Conservation (phyloP, 2,113 vertebrate genomes). For the Ciconia stormi region DNA sequence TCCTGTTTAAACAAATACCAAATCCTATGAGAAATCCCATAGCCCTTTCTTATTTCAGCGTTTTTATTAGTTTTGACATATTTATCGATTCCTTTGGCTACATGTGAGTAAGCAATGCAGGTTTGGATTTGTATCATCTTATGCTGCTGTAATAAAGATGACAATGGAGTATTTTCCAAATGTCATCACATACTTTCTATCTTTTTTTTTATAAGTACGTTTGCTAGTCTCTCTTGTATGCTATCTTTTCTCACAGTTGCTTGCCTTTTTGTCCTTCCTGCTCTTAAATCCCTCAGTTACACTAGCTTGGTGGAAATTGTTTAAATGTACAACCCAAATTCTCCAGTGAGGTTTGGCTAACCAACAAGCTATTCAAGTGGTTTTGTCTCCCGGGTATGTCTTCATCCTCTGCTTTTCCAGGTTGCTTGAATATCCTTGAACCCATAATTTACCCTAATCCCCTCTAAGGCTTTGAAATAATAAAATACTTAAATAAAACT, state of each 20-base stretch:
- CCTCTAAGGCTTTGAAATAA: conserved; percentile 54
- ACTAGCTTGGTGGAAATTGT: background rate
- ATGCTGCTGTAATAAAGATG: background rate
- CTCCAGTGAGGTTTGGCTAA: conserved; percentile 50
- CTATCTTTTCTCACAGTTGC: background rate
- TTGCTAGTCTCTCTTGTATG: background rate
- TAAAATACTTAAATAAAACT: conserved; percentile 31
- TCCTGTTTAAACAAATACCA: background rate
- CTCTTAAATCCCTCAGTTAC: background rate
- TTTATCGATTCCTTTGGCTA: background rate
- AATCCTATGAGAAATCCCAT: background rate
- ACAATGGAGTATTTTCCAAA: background rate
- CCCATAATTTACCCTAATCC: conserved; percentile 51
- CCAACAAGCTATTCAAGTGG: conserved; percentile 39
- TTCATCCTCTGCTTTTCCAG: conserved; percentile 52
- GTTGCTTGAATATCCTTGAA: conserved; percentile 44
- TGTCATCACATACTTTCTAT: background rate
- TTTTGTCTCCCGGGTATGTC: conserved; percentile 26
- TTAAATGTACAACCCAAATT: conserved; percentile 24
- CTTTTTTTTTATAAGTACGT: background rate
- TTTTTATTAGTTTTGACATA: background rate
- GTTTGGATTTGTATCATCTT: background rate
- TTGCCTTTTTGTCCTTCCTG: conserved; percentile 43
- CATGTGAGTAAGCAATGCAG: background rate
- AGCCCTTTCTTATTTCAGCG: background rate